Conservation (phyloP, 2,113 vertebrate species). For the Oreochromis aureus region DNA sequence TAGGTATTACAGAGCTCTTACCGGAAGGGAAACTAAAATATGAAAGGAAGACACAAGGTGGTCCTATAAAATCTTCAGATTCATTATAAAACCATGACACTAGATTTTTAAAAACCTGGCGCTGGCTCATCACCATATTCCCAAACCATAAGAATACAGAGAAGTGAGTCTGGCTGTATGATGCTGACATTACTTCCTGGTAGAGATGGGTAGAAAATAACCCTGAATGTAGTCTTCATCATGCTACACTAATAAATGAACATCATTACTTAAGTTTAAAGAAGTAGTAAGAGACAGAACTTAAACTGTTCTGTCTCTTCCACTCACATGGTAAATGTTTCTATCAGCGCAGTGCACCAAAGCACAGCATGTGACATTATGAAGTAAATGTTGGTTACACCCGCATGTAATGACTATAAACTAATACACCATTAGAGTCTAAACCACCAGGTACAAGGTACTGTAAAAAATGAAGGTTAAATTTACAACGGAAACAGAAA, state of each 20-base stretch:
- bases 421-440: background rate
- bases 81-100: background rate
- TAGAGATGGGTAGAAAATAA: background rate
- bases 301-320: background rate
- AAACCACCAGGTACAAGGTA: background rate
- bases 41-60: too few relatives aligned
- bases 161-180: background rate
- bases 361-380: background rate
- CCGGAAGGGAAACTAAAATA: too few relatives aligned
- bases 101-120: background rate
- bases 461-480: background rate
- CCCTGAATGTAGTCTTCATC: background rate
- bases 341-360: background rate
- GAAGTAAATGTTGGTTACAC: background rate
- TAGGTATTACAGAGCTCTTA: too few relatives aligned
- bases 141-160: background rate
- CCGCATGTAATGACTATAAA: background rate
- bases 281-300: background rate
- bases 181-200: background rate
- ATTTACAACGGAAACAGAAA: background rate
- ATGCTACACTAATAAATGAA: background rate
- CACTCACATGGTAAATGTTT: background rate
- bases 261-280: background rate
- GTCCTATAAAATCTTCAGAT: background rate
- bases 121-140: background rate